Evolutionary conservation across 2,113 vertebrate genomes (phyloP), one percentile per base, ranked within the genome.

Genomic region (Podilymbus podiceps): DNA sequence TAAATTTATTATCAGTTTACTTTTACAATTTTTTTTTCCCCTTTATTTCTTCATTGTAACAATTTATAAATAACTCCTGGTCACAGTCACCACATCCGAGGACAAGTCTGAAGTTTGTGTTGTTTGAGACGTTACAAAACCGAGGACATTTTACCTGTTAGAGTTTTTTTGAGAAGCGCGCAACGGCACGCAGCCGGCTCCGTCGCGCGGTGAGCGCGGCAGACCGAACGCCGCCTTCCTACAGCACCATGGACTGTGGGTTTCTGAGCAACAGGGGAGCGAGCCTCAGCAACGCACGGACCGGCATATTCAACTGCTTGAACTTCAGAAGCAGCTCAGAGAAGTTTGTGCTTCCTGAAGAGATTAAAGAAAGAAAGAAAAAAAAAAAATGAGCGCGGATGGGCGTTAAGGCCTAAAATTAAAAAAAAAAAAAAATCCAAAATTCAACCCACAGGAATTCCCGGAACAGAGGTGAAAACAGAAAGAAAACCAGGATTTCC

Each of bases 251-350:
- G 24, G 98, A 97, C 91, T 98, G 98, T 3, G 98, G 98, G 20
- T 95, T 98, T 25, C 97, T 89, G 27, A 99, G 98, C n/a, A 99
- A 97, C 87, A 99, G 89, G 2, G 99, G 98, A 4, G 98, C 98
- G 56, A 99, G 97, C 60, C 99, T 98, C 11, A 99, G 98, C 49
- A 99, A 90, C 1, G 99, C 99, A 47, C 99, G 98, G 33, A 99
- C 98, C 0, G 99, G 99, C 96, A 99, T 97, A 2, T 98, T 98
- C 96, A 99, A 93, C 89, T 96, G 98, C 80, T 97, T 98, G 95
- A 99, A 98, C 84, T 97, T 98, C 71, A 98, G 85, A 81, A 99
- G 95, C 55, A 99, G 96, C 83, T 99, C 99, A 0, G 99, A 99
- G 60, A 99, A 98, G 58, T 98, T 98, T 3, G 95, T 97, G 97